These are phyloP conservation scores for Eugnorisma glareosa DNA, from an alignment of 2,888 invertebrate genomes.

Conservation along the genomic window DNA sequence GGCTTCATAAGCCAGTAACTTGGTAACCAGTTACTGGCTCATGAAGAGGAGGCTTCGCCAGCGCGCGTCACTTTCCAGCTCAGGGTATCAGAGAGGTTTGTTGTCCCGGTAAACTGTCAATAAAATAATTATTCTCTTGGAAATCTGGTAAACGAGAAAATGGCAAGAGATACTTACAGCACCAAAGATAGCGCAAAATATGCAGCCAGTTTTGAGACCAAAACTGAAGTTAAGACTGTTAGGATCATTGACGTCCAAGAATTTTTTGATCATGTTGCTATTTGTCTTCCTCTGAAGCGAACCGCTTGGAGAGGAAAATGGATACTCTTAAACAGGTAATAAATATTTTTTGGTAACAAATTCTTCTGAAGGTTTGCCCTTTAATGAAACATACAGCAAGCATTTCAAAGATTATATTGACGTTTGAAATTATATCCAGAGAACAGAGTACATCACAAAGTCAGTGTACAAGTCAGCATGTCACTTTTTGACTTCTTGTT, in stretches of 20 bases:
- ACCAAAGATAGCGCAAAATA: constrained; percentile 58
- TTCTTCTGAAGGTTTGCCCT: constrained; percentile 26
- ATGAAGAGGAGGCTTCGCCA: not conserved
- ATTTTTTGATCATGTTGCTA: constrained; percentile 52
- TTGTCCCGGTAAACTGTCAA: not conserved
- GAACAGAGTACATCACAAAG: not conserved
- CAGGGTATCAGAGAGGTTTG: not conserved
- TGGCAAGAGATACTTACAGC: constrained; percentile 53
- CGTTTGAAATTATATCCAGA: constrained; percentile 12
- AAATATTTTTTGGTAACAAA: constrained; percentile 44
- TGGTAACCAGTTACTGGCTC: not conserved
- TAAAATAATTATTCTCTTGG: no score
- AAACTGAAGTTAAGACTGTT: constrained; percentile 47
- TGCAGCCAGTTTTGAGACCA: constrained; percentile 56
- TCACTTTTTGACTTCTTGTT: constrained; percentile 5
- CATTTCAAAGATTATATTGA: constrained; percentile 44
- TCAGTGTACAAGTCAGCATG: not conserved
- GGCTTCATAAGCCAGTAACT: no score
- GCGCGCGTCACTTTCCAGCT: no score
- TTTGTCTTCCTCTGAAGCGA: constrained; percentile 20
- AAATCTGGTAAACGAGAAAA: not conserved
- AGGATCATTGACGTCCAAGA: constrained; percentile 52
- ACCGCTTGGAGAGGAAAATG: constrained; percentile 24
- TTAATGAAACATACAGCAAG: constrained; percentile 40
- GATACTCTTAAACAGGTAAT: constrained; percentile 42